A percentile compares a stretch with the other conserved stretches of the same genome.
Evolutionary conservation across 2,888 invertebrate species (phyloP).

Genomic region (Flabesymbios commensalis): DNA sequence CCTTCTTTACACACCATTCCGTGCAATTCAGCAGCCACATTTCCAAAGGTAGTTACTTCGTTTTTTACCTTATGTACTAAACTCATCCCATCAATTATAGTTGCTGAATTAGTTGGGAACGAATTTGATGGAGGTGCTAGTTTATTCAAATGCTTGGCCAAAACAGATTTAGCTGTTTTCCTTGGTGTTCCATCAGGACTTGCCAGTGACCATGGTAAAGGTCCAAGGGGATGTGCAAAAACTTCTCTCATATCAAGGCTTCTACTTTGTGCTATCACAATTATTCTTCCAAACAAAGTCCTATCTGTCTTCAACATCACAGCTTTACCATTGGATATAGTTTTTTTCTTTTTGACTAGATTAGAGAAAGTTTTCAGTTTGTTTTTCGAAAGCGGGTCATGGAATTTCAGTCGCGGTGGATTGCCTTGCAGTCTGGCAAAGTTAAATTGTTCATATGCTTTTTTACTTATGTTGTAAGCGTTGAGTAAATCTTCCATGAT

Average conservation of each 20-base stretch:
- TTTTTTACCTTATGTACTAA: conserved; percentile 23
- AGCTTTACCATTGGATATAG: too few relatives aligned
- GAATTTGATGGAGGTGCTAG: conserved; percentile 15
- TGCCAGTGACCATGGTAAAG: conserved; percentile 27
- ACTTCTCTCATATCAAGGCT: conserved; percentile 3
- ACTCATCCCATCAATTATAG: conserved; percentile 29
- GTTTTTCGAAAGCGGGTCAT: too few relatives aligned
- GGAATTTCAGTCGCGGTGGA: too few relatives aligned
- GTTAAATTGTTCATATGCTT: conserved; percentile 25
- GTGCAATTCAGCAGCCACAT: conserved; percentile 14
- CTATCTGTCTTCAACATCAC: too few relatives aligned
- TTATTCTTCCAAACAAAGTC: too few relatives aligned
- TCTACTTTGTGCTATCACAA: neutral
- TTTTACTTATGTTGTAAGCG: conserved; percentile 19
- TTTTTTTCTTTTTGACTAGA: too few relatives aligned
- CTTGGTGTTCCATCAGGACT: conserved; percentile 22
- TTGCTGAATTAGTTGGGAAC: conserved; percentile 15
- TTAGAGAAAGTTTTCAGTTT: too few relatives aligned
- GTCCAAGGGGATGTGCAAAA: conserved; percentile 27
- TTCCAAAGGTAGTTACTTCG: conserved; percentile 19
- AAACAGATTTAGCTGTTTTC: conserved; percentile 29
- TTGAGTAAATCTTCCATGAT: conserved; percentile 20
- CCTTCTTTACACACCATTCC: conserved; percentile 14
- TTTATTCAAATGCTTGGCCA: conserved; percentile 19
- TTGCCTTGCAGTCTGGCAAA: too few relatives aligned